Percentiles rank a stretch among this genome's conserved stretches.
Conservation (phyloP, 2,888 invertebrate genomes). For the Drosophila melanosoma region DNA sequence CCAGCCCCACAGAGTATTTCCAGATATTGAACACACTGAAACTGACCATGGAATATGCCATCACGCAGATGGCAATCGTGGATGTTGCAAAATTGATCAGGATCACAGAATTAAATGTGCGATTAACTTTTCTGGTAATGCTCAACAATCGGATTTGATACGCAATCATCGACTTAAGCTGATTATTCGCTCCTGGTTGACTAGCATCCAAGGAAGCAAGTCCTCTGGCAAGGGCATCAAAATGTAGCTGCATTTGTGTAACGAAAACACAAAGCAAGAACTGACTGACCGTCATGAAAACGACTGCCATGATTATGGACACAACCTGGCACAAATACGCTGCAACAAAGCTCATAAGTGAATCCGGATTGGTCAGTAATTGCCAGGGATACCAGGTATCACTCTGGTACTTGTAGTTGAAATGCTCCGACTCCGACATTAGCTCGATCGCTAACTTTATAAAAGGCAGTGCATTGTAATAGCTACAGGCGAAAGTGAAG, state of each 20-base stretch:
- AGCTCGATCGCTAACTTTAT: slow-evolving; percentile 62
- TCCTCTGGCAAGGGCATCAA: slow-evolving; percentile 67
- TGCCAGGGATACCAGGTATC: slow-evolving; percentile 83
- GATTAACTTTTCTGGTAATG: slow-evolving; percentile 61
- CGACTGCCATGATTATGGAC: slow-evolving; percentile 63
- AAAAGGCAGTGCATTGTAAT: slow-evolving; percentile 74
- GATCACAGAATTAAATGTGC: slow-evolving; percentile 74
- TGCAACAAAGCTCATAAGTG: slow-evolving; percentile 42
- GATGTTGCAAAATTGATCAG: slow-evolving; percentile 74
- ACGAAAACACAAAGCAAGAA: slow-evolving; percentile 75
- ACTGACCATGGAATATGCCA: slow-evolving; percentile 75
- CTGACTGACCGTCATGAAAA: slow-evolving; percentile 69
- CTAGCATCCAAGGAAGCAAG: slow-evolving; percentile 58
- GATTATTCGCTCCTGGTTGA: slow-evolving; percentile 47
- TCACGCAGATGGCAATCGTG: slow-evolving; percentile 79
- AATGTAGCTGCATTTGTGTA: slow-evolving; percentile 77
- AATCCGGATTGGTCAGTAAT: slow-evolving; percentile 32
- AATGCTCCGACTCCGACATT: slow-evolving; percentile 25
- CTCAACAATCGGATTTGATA: slow-evolving; percentile 73
- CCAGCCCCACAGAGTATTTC: slow-evolving; percentile 71
- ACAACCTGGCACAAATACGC: slow-evolving; percentile 67
- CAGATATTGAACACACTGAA: slow-evolving; percentile 57
- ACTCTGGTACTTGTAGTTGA: slow-evolving; percentile 72
- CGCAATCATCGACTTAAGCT: slow-evolving; percentile 64
- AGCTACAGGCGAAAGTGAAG: slow-evolving; percentile 61